phyloP scores from a whole-genome alignment of 2,888 invertebrate species.

The Catocala sponsa region DNA sequence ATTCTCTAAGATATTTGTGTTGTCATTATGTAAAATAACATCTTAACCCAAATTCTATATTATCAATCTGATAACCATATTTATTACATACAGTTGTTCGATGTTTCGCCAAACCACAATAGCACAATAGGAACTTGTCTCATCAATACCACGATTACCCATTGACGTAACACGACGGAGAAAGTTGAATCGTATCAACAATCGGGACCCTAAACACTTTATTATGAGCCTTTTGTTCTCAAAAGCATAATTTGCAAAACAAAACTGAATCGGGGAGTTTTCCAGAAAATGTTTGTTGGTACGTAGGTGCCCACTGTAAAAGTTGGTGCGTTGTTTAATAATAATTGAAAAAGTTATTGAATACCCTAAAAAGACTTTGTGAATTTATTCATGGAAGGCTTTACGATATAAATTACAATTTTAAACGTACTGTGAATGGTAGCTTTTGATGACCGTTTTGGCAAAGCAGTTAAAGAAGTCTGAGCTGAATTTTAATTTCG shows the following conservation, averaged over 20 bases:
- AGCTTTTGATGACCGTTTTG: conserved; percentile 21
- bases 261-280: conserved; percentile 33
- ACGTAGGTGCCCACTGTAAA: conserved; percentile 45
- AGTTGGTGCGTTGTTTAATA: conserved; percentile 53
- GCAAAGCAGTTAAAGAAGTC: conserved; percentile 16
- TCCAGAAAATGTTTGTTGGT: conserved; percentile 27
- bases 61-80: neutral
- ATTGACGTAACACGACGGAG: conserved; percentile 26
- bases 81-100: neutral
- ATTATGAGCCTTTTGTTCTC: conserved; percentile 37
- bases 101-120: neutral
- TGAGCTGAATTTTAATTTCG: conserved; percentile 32
- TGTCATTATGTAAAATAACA: no score
- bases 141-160: conserved; percentile 20
- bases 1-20: no score
- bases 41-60: neutral
- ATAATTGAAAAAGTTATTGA: conserved; percentile 69
- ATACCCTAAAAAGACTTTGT: conserved; percentile 50
- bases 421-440: conserved; percentile 25
- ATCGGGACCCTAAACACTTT: conserved; percentile 30
- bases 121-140: conserved; percentile 10
- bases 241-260: conserved; percentile 40
- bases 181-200: conserved; percentile 29
- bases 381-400: conserved; percentile 34
- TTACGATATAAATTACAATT: conserved; percentile 38